Evolutionary conservation across 1,140 invertebrate genomes (phyloP).

Genomic region (Tetranychus cinnabarinus): DNA sequence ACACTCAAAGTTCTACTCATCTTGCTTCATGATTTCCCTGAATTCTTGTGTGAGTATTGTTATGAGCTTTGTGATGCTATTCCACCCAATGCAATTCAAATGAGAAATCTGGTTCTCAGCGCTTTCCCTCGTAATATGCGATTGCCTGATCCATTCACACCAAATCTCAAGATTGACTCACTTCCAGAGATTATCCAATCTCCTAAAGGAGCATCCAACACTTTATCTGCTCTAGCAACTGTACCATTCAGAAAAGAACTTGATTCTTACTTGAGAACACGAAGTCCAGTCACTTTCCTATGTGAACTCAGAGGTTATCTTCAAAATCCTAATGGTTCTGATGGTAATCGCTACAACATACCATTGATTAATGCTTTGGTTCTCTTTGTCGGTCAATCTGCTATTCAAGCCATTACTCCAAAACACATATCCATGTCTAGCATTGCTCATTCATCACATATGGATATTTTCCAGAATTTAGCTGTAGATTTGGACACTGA

Average conservation of each 20-base stretch:
- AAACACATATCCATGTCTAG: constrained; percentile 76
- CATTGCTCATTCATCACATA: constrained; percentile 86
- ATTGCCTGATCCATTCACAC: constrained; percentile 90
- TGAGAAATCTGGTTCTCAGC: constrained; percentile 90
- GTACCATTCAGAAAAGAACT: constrained; percentile 35
- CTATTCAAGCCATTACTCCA: constrained; percentile 42
- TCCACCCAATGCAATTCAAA: constrained; percentile 94
- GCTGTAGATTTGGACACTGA: constrained; percentile 92
- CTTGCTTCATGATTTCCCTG: constrained; percentile 91
- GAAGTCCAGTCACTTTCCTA: constrained; percentile 82
- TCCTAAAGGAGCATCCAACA: constrained; percentile 25
- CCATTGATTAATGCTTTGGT: constrained; percentile 88
- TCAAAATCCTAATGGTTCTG: constrained; percentile 25
- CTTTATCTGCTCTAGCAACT: neutral
- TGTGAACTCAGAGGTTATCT: constrained; percentile 70
- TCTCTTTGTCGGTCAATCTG: constrained; percentile 87
- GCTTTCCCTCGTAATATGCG: constrained; percentile 95
- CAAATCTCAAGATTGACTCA: constrained; percentile 87
- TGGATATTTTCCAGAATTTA: constrained; percentile 99
- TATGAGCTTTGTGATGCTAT: constrained; percentile 99
- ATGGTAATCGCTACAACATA: constrained; percentile 43
- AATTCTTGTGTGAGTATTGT: constrained; percentile 96
- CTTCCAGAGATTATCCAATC: constrained; percentile 51
- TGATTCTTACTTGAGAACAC: constrained; percentile 80
- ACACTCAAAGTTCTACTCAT: constrained; percentile 85